Conservation (phyloP, 2,888 invertebrate species). For the Lordiphosa andalusiaca region DNA sequence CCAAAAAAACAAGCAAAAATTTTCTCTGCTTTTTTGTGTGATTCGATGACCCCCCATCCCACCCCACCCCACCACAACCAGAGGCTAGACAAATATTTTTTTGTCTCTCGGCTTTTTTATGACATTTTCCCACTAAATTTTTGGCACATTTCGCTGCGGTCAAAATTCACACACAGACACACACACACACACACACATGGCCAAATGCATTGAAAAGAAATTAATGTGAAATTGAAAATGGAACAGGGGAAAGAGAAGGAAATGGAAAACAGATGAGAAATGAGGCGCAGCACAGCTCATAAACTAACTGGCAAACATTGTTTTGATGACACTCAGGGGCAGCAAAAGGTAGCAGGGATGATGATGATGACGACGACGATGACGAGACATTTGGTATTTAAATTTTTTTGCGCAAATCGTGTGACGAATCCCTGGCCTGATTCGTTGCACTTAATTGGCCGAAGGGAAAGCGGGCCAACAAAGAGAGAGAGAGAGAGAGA, state of each 20-base stretch:
- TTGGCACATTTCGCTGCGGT: slow-evolving; percentile 58
- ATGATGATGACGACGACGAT: not conserved
- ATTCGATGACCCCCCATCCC: slow-evolving; percentile 68
- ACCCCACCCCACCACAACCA: slow-evolving; percentile 4
- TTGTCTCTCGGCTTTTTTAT: slow-evolving; percentile 43
- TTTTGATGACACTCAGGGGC: slow-evolving; percentile 73
- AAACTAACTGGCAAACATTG: slow-evolving; percentile 70
- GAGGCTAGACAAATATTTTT: slow-evolving; percentile 38
- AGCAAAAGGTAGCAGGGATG: slow-evolving; percentile 24
- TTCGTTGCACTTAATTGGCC: slow-evolving; percentile 71
- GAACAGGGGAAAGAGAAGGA: slow-evolving; percentile 8
- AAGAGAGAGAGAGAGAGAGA: slow-evolving; percentile 11
- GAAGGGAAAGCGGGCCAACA: slow-evolving; percentile 8
- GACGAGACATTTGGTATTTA: slow-evolving; percentile 50
- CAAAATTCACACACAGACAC: slow-evolving; percentile 21
- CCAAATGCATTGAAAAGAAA: slow-evolving; percentile 55
- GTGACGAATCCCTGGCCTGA: slow-evolving; percentile 58
- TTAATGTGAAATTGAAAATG: slow-evolving; percentile 69
- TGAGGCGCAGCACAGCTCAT: slow-evolving; percentile 65
- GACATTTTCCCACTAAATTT: slow-evolving; percentile 43
- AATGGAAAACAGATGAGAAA: slow-evolving; percentile 40
- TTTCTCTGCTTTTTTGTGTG: slow-evolving; percentile 18
- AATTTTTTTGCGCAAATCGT: slow-evolving; percentile 61
- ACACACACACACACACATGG: slow-evolving; percentile 13
- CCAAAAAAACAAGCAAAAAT: slow-evolving; percentile 45